A percentile compares a stretch with the other conserved stretches of the same genome.
phyloP scores from a whole-genome alignment of 2,113 vertebrate genomes.

The Myiagra hebetior region DNA sequence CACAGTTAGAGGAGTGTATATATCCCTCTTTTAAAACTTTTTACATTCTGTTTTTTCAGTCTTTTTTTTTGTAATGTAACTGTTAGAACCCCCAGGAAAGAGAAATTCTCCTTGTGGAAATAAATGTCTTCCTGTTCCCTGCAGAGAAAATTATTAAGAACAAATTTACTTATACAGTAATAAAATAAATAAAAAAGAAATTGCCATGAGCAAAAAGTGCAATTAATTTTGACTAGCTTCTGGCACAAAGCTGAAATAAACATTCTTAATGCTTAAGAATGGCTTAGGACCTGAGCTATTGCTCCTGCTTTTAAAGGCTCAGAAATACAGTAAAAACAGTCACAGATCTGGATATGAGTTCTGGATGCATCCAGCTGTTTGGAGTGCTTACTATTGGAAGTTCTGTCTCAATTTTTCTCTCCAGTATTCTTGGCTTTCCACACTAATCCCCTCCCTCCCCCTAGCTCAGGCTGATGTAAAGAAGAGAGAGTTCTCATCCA shows the following conservation, averaged over 20 bases:
- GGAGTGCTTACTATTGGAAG: not conserved
- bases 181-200: not conserved
- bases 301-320: not conserved
- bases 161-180: conserved; percentile 12
- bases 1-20: not conserved
- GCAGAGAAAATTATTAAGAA: conserved; percentile 27
- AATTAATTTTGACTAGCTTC: not conserved
- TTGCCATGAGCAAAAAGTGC: not conserved
- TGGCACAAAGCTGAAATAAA: not conserved
- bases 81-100: not conserved
- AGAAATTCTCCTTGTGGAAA: not conserved
- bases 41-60: not conserved
- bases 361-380: not conserved
- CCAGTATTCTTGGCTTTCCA: not conserved
- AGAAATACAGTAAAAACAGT: not conserved
- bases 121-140: not conserved
- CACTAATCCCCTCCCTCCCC: rapidly evolving
- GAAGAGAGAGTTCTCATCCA: not conserved
- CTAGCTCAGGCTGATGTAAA: not conserved
- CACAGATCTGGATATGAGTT: not conserved
- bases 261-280: not conserved
- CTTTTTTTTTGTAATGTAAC: not conserved
- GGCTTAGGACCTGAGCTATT: not conserved
- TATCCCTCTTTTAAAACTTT: not conserved
- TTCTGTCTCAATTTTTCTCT: not conserved